Evolutionary conservation across 30 jellyfish, hydroid and myxozoan genomes (phyloP).

Genomic region (Pelagia noctiluca): DNA sequence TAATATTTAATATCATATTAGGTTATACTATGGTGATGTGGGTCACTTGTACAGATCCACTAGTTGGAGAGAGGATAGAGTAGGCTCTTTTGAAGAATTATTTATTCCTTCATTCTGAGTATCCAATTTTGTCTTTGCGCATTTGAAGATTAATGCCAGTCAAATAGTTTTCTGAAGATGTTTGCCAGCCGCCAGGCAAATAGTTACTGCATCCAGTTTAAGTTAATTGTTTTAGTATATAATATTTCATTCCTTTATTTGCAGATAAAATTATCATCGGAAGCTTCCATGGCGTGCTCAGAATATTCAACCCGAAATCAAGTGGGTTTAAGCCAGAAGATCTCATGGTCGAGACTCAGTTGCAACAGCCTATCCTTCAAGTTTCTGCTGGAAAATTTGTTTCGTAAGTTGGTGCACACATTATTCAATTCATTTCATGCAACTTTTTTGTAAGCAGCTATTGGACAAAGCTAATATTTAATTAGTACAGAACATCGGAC

Average conservation of each 20-base stretch:
- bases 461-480: background rate
- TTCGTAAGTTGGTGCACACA: conserved; percentile 56
- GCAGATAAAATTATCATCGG: conserved; percentile 79
- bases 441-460: background rate
- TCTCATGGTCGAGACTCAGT: conserved; percentile 83
- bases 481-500: no score
- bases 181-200: conserved; percentile 13
- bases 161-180: conserved; percentile 12
- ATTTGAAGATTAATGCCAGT: background rate
- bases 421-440: no score
- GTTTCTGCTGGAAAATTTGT: conserved; percentile 76
- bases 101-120: background rate
- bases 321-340: conserved; percentile 80
- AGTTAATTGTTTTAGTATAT: background rate
- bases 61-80: conserved; percentile 3
- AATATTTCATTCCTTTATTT: background rate
- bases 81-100: conserved; percentile 2
- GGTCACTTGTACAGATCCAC: conserved; percentile 16
- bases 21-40: conserved; percentile 10
- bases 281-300: conserved; percentile 81
- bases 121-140: conserved; percentile 16
- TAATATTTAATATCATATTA: no score
- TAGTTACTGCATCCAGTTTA: conserved; percentile 20
- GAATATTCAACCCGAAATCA: conserved; percentile 73
- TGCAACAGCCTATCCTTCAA: conserved; percentile 83